Evolutionary conservation across 2,888 invertebrate genomes (phyloP).

Genomic region (Eilema caniola): DNA sequence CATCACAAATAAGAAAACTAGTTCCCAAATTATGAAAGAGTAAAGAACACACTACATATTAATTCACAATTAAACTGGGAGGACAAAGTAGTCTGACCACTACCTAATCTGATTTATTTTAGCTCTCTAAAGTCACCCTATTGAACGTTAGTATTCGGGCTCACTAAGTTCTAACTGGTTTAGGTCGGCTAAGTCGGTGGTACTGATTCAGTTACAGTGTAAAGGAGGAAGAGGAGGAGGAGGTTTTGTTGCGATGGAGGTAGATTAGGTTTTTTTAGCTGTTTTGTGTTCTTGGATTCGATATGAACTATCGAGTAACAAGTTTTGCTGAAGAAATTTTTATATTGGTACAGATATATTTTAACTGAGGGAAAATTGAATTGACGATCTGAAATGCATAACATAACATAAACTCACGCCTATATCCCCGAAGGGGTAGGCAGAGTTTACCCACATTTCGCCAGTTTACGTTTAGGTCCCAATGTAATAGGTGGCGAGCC

Average conservation of each 20-base stretch:
- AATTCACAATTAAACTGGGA: not conserved
- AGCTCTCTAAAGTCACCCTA: conserved; percentile 6
- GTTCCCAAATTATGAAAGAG: conserved; percentile 28
- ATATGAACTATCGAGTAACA: no score
- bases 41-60: not conserved
- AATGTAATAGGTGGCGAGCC: no score
- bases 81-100: not conserved
- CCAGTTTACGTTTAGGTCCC: no score
- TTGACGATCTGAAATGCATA: no score
- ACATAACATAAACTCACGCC: no score
- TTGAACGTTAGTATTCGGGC: conserved; percentile 6
- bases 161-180: conserved; percentile 17
- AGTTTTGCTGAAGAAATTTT: no score
- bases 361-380: no score
- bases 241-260: not conserved
- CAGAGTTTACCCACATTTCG: no score
- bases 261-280: not conserved
- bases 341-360: no score
- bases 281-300: not conserved
- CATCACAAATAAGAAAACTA: not conserved
- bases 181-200: not conserved
- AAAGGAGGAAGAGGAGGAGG: not conserved
- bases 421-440: no score
- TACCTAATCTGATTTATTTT: conserved; percentile 14
- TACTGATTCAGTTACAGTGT: not conserved